These are phyloP conservation scores for Automeris io DNA, from an alignment of 2,888 invertebrate species.

Conservation along the genomic window DNA sequence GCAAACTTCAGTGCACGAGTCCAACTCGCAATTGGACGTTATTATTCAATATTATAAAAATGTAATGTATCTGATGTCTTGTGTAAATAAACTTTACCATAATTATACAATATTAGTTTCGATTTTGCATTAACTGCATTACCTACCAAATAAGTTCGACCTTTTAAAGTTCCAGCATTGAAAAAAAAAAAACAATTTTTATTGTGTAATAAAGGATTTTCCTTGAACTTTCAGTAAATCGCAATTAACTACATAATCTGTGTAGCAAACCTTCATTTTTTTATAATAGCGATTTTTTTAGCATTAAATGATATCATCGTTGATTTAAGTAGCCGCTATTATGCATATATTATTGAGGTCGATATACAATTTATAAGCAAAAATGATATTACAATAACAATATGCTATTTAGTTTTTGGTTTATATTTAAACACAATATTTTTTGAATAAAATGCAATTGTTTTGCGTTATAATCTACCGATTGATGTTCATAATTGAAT, in stretches of 20 bases:
- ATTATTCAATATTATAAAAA: no score
- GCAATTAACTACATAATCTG: constrained; percentile 13
- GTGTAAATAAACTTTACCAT: no score
- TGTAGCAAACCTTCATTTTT: constrained; percentile 4
- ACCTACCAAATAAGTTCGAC: background rate
- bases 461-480: no score
- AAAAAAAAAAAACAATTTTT: background rate
- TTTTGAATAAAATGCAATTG: no score
- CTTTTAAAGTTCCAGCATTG: background rate
- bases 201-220: constrained; percentile 10
- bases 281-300: background rate
- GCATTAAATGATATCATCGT: constrained; percentile 1
- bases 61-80: no score
- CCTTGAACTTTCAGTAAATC: constrained; percentile 26
- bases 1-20: no score
- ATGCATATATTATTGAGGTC: constrained; percentile 1
- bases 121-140: no score
- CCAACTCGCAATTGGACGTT: no score
- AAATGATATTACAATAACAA: background rate
- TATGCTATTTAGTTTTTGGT: no score
- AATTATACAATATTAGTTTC: no score
- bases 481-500: no score
- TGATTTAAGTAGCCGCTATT: background rate
- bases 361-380: background rate
- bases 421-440: no score